A percentile compares a stretch with the other conserved stretches of the same genome.
Conservation (phyloP, 2,888 invertebrate genomes). For the Drosophila tanythrix region DNA sequence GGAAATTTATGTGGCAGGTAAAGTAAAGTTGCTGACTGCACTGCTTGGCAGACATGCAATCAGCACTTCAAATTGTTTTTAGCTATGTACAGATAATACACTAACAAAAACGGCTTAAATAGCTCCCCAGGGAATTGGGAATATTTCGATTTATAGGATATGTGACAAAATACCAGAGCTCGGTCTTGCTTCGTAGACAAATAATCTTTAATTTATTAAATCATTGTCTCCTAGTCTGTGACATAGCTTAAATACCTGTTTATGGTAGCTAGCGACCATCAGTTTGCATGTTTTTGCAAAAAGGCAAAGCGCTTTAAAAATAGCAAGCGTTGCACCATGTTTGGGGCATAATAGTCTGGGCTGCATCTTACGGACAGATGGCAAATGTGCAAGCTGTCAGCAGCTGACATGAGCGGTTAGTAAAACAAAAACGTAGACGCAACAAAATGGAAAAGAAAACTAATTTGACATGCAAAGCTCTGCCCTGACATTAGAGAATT, state of each 20-base stretch:
- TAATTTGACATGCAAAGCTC: slow-evolving; percentile 47
- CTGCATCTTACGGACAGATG: slow-evolving; percentile 41
- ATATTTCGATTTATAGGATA: not conserved
- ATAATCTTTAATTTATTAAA: not conserved
- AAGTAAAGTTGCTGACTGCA: slow-evolving; percentile 24
- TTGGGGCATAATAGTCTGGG: slow-evolving; percentile 30
- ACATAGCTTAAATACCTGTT: not conserved
- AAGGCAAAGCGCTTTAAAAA: slow-evolving; percentile 30
- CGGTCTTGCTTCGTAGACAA: not conserved
- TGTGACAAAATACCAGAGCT: not conserved
- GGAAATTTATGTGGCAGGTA: slow-evolving; percentile 63
- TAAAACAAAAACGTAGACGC: slow-evolving; percentile 12
- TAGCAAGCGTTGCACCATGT: slow-evolving; percentile 54
- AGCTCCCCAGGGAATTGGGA: not conserved
- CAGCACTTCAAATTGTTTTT: slow-evolving; percentile 16
- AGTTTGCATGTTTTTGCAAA: slow-evolving; percentile 29
- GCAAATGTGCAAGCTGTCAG: slow-evolving; percentile 70
- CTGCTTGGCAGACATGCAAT: slow-evolving; percentile 24
- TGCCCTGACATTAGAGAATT: slow-evolving; percentile 65
- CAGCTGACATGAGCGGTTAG: slow-evolving; percentile 62
- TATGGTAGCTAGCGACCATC: slow-evolving; percentile 4
- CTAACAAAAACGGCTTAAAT: slow-evolving; percentile 20
- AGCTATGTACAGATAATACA: slow-evolving; percentile 15
- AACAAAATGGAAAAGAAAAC: not conserved
- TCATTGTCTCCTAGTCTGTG: not conserved